Percentiles rank a stretch among this genome's conserved stretches.
phyloP scores from a whole-genome alignment of 2,888 invertebrate genomes.

The Lasioglossum figueresi region DNA sequence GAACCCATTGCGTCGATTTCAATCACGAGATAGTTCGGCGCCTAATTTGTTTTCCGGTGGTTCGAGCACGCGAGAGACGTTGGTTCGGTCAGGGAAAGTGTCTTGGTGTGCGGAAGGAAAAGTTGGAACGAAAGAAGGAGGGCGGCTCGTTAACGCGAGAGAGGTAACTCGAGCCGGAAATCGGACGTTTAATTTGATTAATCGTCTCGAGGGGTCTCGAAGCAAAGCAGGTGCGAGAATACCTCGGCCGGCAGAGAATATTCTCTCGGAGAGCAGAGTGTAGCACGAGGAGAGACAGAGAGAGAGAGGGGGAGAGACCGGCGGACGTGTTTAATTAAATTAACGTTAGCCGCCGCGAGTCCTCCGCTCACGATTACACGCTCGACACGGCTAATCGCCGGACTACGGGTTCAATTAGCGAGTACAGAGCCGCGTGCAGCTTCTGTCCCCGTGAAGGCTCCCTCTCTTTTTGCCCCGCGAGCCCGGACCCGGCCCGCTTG shows the following conservation, averaged over 20 bases:
- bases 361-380: conserved; percentile 73
- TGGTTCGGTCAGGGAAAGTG: neutral
- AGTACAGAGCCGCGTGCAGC: conserved; percentile 19
- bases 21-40: neutral
- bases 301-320: neutral
- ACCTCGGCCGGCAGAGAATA: conserved; percentile 49
- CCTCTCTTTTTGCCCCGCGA: conserved; percentile 1
- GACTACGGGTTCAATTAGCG: conserved; percentile 69
- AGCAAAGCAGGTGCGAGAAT: conserved; percentile 40
- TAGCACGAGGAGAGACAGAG: neutral
- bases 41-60: neutral
- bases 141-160: conserved; percentile 37
- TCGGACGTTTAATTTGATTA: conserved; percentile 62
- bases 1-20: neutral
- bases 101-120: neutral
- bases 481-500: neutral
- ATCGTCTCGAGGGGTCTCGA: conserved; percentile 38
- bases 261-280: conserved; percentile 31
- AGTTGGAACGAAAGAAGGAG: neutral
- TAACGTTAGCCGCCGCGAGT: conserved; percentile 69
- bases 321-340: conserved; percentile 74
- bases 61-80: neutral
- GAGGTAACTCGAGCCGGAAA: conserved; percentile 44
- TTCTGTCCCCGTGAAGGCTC: conserved; percentile 11
- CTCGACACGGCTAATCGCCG: conserved; percentile 72